Percentiles rank a stretch among this genome's conserved stretches.
Conservation (phyloP, 2,797 vertebrate species). For the Sebastes cheni region DNA sequence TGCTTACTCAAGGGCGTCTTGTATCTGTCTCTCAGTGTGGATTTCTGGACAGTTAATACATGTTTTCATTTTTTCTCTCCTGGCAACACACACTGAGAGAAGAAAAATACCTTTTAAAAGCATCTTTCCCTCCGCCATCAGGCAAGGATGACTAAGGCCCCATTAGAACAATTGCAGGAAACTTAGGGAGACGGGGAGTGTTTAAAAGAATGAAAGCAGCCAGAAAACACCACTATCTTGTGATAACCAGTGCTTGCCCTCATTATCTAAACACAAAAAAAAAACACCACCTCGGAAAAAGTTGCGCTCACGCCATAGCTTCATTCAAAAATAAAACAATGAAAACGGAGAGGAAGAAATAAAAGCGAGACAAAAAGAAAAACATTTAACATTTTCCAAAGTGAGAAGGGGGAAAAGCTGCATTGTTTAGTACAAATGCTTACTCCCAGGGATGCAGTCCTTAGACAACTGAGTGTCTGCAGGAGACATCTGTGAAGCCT, state of each 20-base stretch:
- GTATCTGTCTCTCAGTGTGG: conserved; percentile 49
- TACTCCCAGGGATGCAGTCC: conserved; percentile 87
- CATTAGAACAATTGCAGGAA: conserved; percentile 86
- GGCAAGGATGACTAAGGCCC: conserved; percentile 81
- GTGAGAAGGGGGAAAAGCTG: conserved; percentile 61
- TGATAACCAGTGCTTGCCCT: conserved; percentile 76
- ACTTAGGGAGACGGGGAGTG: conserved; percentile 79
- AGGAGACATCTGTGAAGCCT: conserved; percentile 90
- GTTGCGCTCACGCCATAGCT: conserved; percentile 44
- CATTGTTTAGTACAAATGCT: conserved; percentile 87
- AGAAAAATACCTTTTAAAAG: conserved; percentile 70
- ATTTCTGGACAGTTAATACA: conserved; percentile 67
- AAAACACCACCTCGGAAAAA: conserved; percentile 75
- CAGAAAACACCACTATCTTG: conserved; percentile 78
- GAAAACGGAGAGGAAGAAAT: conserved; percentile 36
- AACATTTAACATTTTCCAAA: conserved; percentile 78
- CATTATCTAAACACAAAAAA: conserved; percentile 71
- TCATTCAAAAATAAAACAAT: conserved; percentile 74
- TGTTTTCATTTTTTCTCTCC: conserved; percentile 76
- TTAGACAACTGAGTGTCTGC: conserved; percentile 92
- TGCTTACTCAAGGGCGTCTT: conserved; percentile 59
- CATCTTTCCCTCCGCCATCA: conserved; percentile 77
- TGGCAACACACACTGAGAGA: conserved; percentile 66
- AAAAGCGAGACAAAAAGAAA: conserved; percentile 39
- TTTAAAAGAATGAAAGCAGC: conserved; percentile 79